Conservation (phyloP, 2,888 invertebrate species). For the Aleiodes testaceus region DNA sequence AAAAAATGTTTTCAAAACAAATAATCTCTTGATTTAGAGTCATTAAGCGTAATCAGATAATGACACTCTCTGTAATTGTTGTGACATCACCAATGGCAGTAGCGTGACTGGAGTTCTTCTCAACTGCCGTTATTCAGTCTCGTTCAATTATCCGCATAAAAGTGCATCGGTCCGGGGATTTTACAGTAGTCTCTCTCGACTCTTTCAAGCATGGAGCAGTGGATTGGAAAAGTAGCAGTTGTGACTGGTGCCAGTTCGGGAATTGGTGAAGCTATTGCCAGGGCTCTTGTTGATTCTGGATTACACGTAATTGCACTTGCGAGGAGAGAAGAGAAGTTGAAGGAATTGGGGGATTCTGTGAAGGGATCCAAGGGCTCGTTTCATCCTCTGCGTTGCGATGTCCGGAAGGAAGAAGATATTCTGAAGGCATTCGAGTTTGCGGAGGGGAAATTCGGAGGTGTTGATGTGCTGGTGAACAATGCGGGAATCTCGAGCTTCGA, state of each 20-base stretch:
- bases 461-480: conserved; percentile 78
- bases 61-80: too few relatives aligned
- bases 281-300: conserved; percentile 64
- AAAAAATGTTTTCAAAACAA: too few relatives aligned
- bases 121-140: too few relatives aligned
- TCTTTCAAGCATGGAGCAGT: conserved; percentile 64
- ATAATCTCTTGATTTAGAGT: too few relatives aligned
- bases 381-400: conserved; percentile 72
- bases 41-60: too few relatives aligned
- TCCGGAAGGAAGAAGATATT: conserved; percentile 75
- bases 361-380: conserved; percentile 9
- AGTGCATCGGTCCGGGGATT: too few relatives aligned
- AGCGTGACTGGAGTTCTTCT: too few relatives aligned
- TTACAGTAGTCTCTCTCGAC: neutral
- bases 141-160: too few relatives aligned
- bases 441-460: conserved; percentile 74
- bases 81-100: too few relatives aligned
- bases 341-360: neutral
- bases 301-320: conserved; percentile 74
- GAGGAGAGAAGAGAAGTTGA: neutral
- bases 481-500: conserved; percentile 71
- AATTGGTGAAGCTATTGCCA: conserved; percentile 69
- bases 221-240: conserved; percentile 70
- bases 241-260: conserved; percentile 72
- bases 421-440: conserved; percentile 75